phyloP scores from a whole-genome alignment of 2,888 invertebrate genomes.

The Papilio protenor region DNA sequence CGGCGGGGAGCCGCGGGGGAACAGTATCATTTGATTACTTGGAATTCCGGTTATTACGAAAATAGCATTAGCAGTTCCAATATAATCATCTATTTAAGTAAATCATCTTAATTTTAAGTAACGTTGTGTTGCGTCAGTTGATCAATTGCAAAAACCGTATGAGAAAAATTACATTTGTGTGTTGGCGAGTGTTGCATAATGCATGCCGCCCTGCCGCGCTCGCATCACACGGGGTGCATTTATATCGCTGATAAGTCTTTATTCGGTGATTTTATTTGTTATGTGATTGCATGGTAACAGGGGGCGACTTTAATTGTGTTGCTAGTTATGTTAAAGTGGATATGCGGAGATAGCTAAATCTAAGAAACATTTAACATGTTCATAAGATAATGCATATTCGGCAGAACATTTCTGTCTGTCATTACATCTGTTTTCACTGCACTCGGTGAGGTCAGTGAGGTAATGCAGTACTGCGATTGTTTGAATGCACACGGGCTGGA shows the following conservation, averaged over 20 bases:
- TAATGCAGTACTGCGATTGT: too few species aligned
- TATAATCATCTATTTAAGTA: too few species aligned
- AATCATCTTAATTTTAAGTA: neutral
- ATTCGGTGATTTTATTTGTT: conserved; percentile 1
- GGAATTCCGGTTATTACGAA: too few species aligned
- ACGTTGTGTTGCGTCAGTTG: neutral
- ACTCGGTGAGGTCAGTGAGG: too few species aligned
- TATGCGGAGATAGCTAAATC: neutral
- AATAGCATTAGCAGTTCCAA: too few species aligned
- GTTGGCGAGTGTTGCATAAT: conserved; percentile 63
- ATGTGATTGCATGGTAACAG: neutral
- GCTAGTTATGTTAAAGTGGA: neutral
- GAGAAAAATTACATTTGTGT: neutral
- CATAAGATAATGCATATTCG: too few species aligned
- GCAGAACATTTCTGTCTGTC: too few species aligned
- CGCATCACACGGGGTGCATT: neutral
- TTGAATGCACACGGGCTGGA: too few species aligned
- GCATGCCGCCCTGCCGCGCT: conserved; percentile 60
- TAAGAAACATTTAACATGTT: too few species aligned
- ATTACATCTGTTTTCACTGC: too few species aligned
- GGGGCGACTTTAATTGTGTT: neutral
- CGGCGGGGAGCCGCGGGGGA: neutral
- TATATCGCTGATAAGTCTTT: neutral
- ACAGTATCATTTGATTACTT: too few species aligned
- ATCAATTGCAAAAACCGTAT: neutral